Evolutionary conservation across 2,113 vertebrate species (phyloP).

Genomic region (Anhinga rufa): DNA sequence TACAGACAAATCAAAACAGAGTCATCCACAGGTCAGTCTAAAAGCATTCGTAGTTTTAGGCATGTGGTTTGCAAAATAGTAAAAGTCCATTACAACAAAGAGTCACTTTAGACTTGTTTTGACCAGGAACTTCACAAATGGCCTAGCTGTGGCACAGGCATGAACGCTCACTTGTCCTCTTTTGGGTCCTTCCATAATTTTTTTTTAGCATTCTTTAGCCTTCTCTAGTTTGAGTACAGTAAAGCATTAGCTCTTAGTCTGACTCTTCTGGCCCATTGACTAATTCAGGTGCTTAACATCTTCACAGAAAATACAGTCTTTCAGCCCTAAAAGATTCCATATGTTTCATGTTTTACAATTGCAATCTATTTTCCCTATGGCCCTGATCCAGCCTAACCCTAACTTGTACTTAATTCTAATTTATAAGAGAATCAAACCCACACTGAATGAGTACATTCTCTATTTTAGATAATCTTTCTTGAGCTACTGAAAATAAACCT

Average conservation of each 20-base stretch:
- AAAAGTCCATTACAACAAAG: background rate
- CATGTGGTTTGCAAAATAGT: background rate
- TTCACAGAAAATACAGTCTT: background rate
- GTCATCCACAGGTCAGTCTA: conserved; percentile 78
- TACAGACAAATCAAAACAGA: conserved; percentile 72
- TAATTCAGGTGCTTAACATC: background rate
- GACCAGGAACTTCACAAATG: background rate
- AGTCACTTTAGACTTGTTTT: background rate
- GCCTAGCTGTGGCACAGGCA: background rate
- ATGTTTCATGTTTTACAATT: background rate
- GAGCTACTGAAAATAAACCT: background rate
- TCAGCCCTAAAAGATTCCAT: background rate
- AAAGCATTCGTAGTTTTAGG: background rate
- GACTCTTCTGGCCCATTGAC: background rate
- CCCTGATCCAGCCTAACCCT: background rate
- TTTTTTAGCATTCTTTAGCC: background rate
- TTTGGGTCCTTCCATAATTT: background rate
- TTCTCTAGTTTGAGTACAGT: background rate
- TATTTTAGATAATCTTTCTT: background rate
- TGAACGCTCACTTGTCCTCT: background rate
- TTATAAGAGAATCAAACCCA: background rate
- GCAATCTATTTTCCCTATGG: background rate
- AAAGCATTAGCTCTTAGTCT: background rate
- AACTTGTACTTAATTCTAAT: background rate
- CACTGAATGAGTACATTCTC: background rate